Conservation (phyloP, 1,140 invertebrate genomes). For the Neodiprion lecontei region DNA sequence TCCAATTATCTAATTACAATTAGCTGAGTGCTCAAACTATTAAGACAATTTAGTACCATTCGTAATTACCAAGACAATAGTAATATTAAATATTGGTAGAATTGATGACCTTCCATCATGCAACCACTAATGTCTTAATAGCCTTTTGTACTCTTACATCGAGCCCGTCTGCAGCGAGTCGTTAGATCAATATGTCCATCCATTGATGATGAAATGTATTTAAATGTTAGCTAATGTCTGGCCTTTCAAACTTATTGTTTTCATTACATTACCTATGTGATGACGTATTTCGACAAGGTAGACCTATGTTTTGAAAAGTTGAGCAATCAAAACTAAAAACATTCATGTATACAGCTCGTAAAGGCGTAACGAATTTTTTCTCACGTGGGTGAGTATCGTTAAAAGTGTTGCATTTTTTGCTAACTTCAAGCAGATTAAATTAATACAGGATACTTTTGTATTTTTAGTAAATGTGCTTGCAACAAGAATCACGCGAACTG, state of each 20-base stretch:
- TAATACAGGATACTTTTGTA: too few relatives aligned
- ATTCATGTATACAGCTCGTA: too few relatives aligned
- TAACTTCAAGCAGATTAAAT: too few relatives aligned
- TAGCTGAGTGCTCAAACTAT: background rate
- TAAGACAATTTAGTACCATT: background rate
- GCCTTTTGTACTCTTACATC: slow-evolving; percentile 9
- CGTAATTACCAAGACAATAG: slow-evolving; percentile 8
- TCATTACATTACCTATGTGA: too few relatives aligned
- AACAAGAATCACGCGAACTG: too few relatives aligned
- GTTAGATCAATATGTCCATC: background rate
- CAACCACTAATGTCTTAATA: slow-evolving; percentile 6
- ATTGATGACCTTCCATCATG: slow-evolving; percentile 5
- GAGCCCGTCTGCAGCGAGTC: background rate
- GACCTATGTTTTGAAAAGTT: too few relatives aligned
- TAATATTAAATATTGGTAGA: slow-evolving; percentile 10
- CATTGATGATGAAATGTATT: background rate
- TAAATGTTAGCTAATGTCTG: background rate
- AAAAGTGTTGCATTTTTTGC: too few relatives aligned
- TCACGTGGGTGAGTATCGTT: too few relatives aligned
- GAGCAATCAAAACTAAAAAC: too few relatives aligned
- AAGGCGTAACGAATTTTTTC: too few relatives aligned
- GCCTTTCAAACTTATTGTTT: background rate
- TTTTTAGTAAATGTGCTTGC: too few relatives aligned
- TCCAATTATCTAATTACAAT: slow-evolving; percentile 10
- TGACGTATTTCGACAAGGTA: too few relatives aligned